Conservation (phyloP, 2,113 vertebrate species). For the Procavia capensis region DNA sequence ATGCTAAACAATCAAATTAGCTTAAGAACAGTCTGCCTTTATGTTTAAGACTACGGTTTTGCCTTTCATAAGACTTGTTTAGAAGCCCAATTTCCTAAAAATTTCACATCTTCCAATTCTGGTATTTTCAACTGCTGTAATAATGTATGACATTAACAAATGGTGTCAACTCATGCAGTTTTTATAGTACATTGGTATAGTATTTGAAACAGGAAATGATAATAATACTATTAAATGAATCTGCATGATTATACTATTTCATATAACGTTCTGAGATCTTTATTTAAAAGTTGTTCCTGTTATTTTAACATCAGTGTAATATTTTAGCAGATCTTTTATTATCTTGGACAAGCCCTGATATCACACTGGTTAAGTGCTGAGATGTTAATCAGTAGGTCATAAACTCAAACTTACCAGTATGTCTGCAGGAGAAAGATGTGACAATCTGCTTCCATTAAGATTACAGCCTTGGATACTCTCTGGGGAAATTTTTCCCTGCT, state of each 20-base stretch:
- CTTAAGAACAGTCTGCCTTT: not conserved
- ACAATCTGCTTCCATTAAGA: too few relatives aligned
- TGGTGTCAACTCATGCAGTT: not conserved
- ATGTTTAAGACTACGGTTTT: not conserved
- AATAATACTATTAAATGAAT: slow-evolving; percentile 31
- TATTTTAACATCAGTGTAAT: not conserved
- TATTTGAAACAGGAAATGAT: slow-evolving; percentile 11
- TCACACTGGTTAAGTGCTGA: not conserved
- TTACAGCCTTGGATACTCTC: too few relatives aligned
- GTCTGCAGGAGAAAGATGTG: too few relatives aligned
- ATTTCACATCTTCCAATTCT: slow-evolving; percentile 6
- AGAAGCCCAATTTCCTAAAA: slow-evolving; percentile 32
- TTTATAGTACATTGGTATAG: not conserved
- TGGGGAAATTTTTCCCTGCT: too few relatives aligned
- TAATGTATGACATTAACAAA: slow-evolving; percentile 2
- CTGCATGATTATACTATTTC: not conserved
- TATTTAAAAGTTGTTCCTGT: not conserved
- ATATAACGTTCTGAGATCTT: not conserved
- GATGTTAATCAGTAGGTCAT: too few relatives aligned
- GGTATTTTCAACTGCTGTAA: not conserved
- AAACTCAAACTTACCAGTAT: too few relatives aligned
- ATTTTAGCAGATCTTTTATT: not conserved
- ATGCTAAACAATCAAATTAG: not conserved
- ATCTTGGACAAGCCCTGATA: not conserved
- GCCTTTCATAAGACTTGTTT: not conserved